phyloP scores from a whole-genome alignment of 2,113 vertebrate genomes.

The Myiopsitta monachus region DNA sequence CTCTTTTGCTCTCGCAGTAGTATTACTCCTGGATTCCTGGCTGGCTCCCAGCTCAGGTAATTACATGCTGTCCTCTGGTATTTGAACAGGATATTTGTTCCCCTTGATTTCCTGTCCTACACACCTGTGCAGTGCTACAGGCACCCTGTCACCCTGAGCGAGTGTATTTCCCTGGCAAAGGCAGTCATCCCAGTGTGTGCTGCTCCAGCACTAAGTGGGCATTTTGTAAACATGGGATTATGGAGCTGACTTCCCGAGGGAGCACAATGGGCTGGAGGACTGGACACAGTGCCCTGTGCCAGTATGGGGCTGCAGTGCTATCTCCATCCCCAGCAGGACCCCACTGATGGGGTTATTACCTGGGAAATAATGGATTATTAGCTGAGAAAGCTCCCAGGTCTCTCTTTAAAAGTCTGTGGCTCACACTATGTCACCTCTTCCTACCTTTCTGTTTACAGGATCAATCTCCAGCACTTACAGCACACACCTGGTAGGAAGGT shows the following conservation, averaged over 20 bases:
- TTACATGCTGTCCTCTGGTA: constrained; percentile 10
- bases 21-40: constrained; percentile 6
- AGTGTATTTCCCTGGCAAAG: neutral
- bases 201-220: neutral
- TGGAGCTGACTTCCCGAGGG: neutral
- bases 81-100: constrained; percentile 34
- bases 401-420: neutral
- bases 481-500: neutral
- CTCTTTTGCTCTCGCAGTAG: neutral
- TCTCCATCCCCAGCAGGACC: neutral
- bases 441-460: neutral
- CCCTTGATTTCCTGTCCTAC: constrained; percentile 2
- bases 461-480: neutral
- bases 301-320: neutral
- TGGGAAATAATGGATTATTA: neutral
- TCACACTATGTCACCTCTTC: neutral
- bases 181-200: neutral
- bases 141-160: neutral
- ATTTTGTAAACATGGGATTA: neutral
- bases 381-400: neutral
- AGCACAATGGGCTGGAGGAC: neutral
- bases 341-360: neutral
- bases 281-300: neutral
- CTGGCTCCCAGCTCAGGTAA: constrained; percentile 56
- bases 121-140: neutral